Percentiles rank a stretch among this genome's conserved stretches.
Conservation (phyloP, 2,113 vertebrate species). For the Chrysochloris asiatica region DNA sequence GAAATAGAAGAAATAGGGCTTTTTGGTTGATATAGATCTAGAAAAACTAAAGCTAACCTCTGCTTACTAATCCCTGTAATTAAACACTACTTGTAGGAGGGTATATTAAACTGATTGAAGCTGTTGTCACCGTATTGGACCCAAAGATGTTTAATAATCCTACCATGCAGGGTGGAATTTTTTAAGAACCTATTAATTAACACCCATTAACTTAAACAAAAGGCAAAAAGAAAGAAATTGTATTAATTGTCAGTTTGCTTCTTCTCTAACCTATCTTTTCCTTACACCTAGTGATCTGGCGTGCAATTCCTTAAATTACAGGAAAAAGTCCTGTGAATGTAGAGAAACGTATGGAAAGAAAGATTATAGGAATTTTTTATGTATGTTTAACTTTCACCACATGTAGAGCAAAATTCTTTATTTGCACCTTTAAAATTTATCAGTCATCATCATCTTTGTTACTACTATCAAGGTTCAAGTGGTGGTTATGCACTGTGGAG, state of each 20-base stretch:
- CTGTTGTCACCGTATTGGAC: conserved; percentile 76
- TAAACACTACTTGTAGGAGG: conserved; percentile 83
- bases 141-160: conserved; percentile 83
- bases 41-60: conserved; percentile 67
- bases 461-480: too few relatives aligned
- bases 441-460: not conserved
- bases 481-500: too few relatives aligned
- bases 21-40: conserved; percentile 48
- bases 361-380: conserved; percentile 63
- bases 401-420: conserved; percentile 62
- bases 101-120: conserved; percentile 81
- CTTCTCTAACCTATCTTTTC: conserved; percentile 52
- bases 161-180: conserved; percentile 79
- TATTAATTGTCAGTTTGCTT: conserved; percentile 59
- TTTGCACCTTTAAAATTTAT: conserved; percentile 66
- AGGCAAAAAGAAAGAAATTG: conserved; percentile 65
- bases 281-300: conserved; percentile 1
- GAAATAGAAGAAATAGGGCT: conserved; percentile 4
- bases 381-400: conserved; percentile 70
- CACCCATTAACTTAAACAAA: conserved; percentile 82
- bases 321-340: not conserved
- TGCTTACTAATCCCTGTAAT: conserved; percentile 81
- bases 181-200: conserved; percentile 83
- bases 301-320: not conserved
- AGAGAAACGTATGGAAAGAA: not conserved